phyloP scores from a whole-genome alignment of 2,113 vertebrate genomes.

The Siniperca chuatsi region DNA sequence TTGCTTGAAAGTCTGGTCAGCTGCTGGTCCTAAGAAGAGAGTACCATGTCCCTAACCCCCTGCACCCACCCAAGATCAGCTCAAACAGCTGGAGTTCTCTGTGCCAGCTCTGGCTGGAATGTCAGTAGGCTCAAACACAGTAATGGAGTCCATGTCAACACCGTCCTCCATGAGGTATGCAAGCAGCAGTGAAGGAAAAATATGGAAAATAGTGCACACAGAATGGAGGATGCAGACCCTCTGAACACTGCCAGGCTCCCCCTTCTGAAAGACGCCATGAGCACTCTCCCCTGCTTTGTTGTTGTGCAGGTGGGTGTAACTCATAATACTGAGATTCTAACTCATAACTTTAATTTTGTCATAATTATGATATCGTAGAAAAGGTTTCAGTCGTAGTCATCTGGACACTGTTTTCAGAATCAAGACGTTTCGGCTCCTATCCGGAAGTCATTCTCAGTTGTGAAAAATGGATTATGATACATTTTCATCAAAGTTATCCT shows the following conservation, averaged over 20 bases:
- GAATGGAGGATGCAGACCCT: constrained; percentile 1
- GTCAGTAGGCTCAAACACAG: constrained; percentile 68
- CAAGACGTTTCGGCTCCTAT: no score
- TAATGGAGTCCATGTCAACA: constrained; percentile 75
- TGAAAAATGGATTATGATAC: no score
- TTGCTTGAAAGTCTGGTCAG: constrained; percentile 59
- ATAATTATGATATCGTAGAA: no score
- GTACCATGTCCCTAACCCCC: constrained; percentile 31
- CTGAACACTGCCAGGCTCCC: neutral
- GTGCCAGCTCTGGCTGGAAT: constrained; percentile 72
- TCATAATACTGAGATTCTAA: no score
- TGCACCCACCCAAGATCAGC: constrained; percentile 48
- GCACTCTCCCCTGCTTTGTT: neutral
- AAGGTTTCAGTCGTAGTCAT: no score
- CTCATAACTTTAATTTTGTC: no score
- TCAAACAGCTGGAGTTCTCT: constrained; percentile 74
- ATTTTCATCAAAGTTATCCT: no score
- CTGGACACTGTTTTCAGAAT: no score
- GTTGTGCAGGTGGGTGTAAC: neutral
- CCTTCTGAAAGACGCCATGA: neutral
- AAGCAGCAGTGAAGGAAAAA: constrained; percentile 48
- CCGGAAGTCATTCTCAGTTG: no score
- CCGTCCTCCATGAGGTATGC: constrained; percentile 57
- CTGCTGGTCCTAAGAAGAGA: constrained; percentile 26
- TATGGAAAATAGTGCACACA: constrained; percentile 23